Base-by-base conservation (phyloP, 2,113 vertebrate genomes). In the Falcunculus frontatus region DNA sequence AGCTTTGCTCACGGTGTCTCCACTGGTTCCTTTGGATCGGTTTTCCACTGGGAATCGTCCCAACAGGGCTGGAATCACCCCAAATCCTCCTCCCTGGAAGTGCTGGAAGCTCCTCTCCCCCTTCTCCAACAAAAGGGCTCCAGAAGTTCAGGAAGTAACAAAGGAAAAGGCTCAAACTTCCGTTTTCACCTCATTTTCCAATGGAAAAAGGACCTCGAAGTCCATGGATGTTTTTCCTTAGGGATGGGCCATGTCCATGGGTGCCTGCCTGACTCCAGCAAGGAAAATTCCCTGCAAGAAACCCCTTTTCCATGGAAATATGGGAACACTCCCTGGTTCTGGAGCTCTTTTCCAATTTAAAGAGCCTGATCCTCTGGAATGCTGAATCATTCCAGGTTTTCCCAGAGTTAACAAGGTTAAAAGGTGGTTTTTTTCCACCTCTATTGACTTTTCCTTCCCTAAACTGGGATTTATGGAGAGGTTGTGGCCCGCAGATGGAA, bases 271-370 rank as follows among this genome's bases (percentile, higher is more conserved):
- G 56, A 37, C 33, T 6, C 68, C 49, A 64, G 37, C 33, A n/a
- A 30, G 21, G 18, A 59, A 60, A 70, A 76, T 11, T 49, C 63
- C 16, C 68, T 9, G 13, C 16, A 13, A 13, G 22, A 53, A 72
- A 19, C 3, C 9, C 17, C 11, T 87, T 68, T 57, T 32, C 75
- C 39, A 8, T 6, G 25, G 35, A 53, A 68, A 83, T 35, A 2
- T 0, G 16, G 60, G 30, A 59, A 64, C 11, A 4, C 22, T 18
- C 20, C 39, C 64, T 0, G 1, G 9, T 13, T 37, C 52, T 1
- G 5, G 23, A 69, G 56, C 30, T 18, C 25, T 18, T 32, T 64
- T 67, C 50, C 33, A 20, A 0, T 25, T 44, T 2, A 46, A 59
- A 49, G 33, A 63, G 32, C 33, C 1, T 6, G 53, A 69, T 39